Evolutionary conservation across 1,140 invertebrate species (phyloP), one percentile per base, ranked within the genome.

Genomic region (Temnothorax longispinosus): DNA sequence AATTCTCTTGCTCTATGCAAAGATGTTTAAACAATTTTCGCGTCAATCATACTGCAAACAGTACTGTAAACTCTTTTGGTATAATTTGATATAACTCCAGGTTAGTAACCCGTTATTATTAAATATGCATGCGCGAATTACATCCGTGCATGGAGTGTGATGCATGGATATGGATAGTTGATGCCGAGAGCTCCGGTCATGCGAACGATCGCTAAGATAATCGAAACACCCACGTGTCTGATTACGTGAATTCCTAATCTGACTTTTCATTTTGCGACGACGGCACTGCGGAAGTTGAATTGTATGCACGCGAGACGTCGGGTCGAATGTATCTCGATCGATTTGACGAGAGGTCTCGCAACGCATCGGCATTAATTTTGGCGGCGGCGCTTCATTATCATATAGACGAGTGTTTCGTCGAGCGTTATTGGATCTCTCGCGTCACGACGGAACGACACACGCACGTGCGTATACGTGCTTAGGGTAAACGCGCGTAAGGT

Each of bases 401-500:
- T 93, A 93, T 93, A 93, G 93, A 93, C 90, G 93, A 93, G 93
- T 93, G 93, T 93, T 93, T 93, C 90, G 91, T 86, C 90, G 88
- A 88, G 88, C 90, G 93, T 93, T 92, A 92, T 93, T 93, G 91
- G 92, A 91, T 89, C 88, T 91, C 87, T 54, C 88, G 88, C 86
- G 88, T 91, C 88, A 91, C 76, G 76, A 60, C 64, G 76, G 21
- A 87, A 87, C 71, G 85, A 88, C 88, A 86, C 88, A 91, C 88
- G 91, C 93, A 93, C 92, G 93, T 90, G 92, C 92, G 88, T 87
- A 78, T 92, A 91, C 91, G 91, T 93, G 92, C 87, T 92, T 87
- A 91, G 87, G 90, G 90, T 92, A 88, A 89, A 89, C 86, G 90
- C 85, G 81, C 88, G 81, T 87, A 86, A 86, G 85, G 82, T 72